Evolutionary conservation across 2,113 vertebrate genomes (phyloP), one percentile per base, ranked within the genome.

Genomic region (Mirza zaza): DNA sequence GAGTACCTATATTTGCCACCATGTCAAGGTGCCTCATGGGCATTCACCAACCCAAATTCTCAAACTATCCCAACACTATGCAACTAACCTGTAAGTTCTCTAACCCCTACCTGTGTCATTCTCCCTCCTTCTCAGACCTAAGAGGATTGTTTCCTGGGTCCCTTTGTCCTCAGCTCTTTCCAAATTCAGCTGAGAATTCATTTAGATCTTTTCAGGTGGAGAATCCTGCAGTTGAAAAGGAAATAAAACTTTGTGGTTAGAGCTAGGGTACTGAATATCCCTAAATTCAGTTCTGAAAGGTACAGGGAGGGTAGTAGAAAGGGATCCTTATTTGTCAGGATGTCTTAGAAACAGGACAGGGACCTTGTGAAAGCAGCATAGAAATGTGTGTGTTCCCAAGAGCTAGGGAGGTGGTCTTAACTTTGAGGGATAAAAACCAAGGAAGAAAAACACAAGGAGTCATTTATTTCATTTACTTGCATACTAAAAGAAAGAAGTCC

Each of bases 211-310:
- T 87, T 82, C 25, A 91, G 20, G n/a, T 90, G 8, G 70, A 94
- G 87, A 91, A 91, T 87, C 18, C 61, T 79, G 12, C 36, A 95
- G 87, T 12, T 88, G 36, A 83, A 93, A 81, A 87, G 20, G 34
- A 87, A 89, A 94, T 80, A 67, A 96, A 92, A 68, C 39, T 68
- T 81, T 88, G 77, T 75, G 50, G 65, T 89, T 86, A 96, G 73
- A 97, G 29, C 32, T 89, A 17, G 42, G 52, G 21, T 70, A 92
- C 42, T 55, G 13, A 80, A 67, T 92, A 29, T 75, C 85, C 55
- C 36, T 85, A 85, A 94, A 81, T 61, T 90, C 63, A 90, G 65
- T 90, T 86, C 42, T 76, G 50, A 94, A 96, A 76, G 13, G 29
- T 61, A 73, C 14, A 67, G 3, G 32, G 36, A 55, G 13, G n/a